Conservation (phyloP, 2,888 invertebrate species). For the Agonopterix subpropinquella region DNA sequence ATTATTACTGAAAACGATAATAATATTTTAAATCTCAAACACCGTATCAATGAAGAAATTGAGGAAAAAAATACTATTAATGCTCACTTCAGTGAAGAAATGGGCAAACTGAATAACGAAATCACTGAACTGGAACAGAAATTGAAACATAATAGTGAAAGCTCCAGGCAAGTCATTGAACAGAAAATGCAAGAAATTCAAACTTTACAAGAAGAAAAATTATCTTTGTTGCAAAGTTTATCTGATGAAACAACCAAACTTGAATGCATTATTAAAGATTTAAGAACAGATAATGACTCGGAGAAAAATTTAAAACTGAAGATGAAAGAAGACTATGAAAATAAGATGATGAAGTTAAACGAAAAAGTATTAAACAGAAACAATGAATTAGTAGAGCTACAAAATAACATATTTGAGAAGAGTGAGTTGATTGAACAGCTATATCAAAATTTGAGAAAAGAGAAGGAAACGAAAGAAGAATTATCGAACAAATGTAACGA, state of each 20-base stretch:
- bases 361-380: constrained; percentile 14
- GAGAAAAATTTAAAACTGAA: constrained; percentile 27
- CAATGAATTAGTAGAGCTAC: constrained; percentile 15
- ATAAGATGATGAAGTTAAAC: constrained; percentile 12
- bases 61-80: constrained; percentile 46
- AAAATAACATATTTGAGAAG: constrained; percentile 13
- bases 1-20: constrained; percentile 42
- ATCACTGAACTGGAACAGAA: constrained; percentile 54
- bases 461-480: constrained; percentile 34
- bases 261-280: constrained; percentile 35
- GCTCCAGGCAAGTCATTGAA: constrained; percentile 37
- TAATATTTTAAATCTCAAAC: constrained; percentile 46
- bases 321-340: constrained; percentile 12
- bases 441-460: constrained; percentile 40
- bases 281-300: constrained; percentile 38
- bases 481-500: constrained; percentile 32
- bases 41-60: constrained; percentile 52
- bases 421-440: constrained; percentile 18
- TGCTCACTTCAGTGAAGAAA: constrained; percentile 37
- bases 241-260: constrained; percentile 47
- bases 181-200: constrained; percentile 49
- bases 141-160: constrained; percentile 39
- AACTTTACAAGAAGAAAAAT: constrained; percentile 54
- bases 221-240: constrained; percentile 46
- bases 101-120: constrained; percentile 49